A percentile compares a stretch with the other conserved stretches of the same genome.
Evolutionary conservation across 2,113 vertebrate species (phyloP).

Genomic region (Martes martes): DNA sequence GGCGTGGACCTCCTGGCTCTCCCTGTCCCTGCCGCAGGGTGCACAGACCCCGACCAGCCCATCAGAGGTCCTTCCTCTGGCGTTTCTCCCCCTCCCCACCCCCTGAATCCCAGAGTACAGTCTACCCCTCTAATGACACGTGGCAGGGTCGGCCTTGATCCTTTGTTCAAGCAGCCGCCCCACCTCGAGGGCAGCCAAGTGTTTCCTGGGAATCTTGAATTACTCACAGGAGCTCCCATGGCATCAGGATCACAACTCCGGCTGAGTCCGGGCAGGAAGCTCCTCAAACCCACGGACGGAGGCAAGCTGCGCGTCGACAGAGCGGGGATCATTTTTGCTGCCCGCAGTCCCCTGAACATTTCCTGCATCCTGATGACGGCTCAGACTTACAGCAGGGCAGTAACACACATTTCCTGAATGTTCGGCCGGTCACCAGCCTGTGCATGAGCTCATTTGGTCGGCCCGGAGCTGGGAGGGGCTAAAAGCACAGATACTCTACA

Average conservation of each 20-base stretch:
- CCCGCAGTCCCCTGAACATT: neutral
- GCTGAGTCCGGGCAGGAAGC: fast-evolving
- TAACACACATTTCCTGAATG: neutral
- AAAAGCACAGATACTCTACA: neutral
- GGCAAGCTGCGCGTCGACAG: neutral
- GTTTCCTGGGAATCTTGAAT: neutral
- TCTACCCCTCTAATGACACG: fast-evolving
- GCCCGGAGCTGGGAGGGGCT: neutral
- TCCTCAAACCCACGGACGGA: fast-evolving
- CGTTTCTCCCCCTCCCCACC: fast-evolving
- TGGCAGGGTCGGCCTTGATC: fast-evolving
- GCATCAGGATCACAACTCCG: neutral
- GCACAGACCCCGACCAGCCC: neutral
- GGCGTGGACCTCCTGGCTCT: fast-evolving
- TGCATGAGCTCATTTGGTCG: fast-evolving
- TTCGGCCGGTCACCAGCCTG: neutral
- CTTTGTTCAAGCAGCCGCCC: neutral
- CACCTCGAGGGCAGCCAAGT: no score
- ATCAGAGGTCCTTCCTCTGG: fast-evolving
- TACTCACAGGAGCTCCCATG: fast-evolving
- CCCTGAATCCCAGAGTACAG: neutral
- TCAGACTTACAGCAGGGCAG: neutral
- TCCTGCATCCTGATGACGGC: neutral
- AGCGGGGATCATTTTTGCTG: neutral
- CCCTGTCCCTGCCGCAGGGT: neutral